Base-by-base conservation (phyloP, 1,140 invertebrate genomes). In the Drosophila willistoni region DNA sequence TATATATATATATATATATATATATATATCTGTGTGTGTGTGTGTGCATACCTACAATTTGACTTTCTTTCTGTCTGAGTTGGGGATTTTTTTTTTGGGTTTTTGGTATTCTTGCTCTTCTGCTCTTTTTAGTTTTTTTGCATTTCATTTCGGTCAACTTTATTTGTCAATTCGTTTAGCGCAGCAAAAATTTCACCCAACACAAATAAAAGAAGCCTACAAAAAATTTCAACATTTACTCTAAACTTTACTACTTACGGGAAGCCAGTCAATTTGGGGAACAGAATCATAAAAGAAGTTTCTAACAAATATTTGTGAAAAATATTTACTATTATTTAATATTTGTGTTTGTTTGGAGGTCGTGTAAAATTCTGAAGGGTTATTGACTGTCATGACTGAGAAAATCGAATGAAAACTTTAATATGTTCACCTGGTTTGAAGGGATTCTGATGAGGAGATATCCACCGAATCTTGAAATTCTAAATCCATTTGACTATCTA, bases 81-180 rank as follows among this genome's bases (percentile, higher is more conserved):
- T 55, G 64, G 41, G 55, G 62, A 64, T 68, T 70, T 79, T 79
- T 67, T 19, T 57, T 12, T 44, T 54, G 33, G 51, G 57, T 64
- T 66, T 70, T 79, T 79, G 61, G 36, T 34, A 51, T 42, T 51
- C 19, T 59, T 54, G 63, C 39, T 42, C 66, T 56, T 65, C 47
- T 59, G 66, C 42, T 36, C 10, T 36, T 34, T 34, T 34, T 19
- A n/a, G n/a, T 22, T 36, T 68, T 59, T 69, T 66, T 66, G 60
- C 56, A 25, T 65, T 60, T 67, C 57, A 71, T 71, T 84, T 70
- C 56, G 64, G 69, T 70, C 64, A 63, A 81, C 65, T 70, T 71
- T 85, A 87, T 85, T 85, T 87, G 71, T 75, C 68, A 70, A 75
- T 76, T 79, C 64, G 64, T 78, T 85, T 87, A 85, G 76, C 83